These are phyloP conservation scores for Argyresthia albistria DNA, from an alignment of 2,888 invertebrate species.

Conservation along the genomic window DNA sequence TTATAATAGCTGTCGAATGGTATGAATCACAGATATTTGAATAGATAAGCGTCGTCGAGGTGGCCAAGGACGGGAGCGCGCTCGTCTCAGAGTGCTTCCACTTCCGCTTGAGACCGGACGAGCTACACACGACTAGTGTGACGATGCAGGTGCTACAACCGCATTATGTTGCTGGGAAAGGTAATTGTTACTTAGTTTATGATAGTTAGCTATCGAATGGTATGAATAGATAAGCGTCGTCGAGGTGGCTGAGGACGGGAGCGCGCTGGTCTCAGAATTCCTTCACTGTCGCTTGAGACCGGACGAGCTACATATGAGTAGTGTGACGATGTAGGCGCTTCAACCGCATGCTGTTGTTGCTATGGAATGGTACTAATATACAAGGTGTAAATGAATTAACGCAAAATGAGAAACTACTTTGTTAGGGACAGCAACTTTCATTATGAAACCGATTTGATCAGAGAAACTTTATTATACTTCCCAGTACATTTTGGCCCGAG, in stretches of 20 bases:
- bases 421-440: too few relatives aligned
- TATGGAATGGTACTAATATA: too few relatives aligned
- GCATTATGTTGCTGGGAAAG: conserved; percentile 76
- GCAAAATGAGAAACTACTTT: too few relatives aligned
- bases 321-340: conserved; percentile 77
- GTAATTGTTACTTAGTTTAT: too few relatives aligned
- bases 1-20: neutral
- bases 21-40: too few relatives aligned
- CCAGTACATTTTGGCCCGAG: too few relatives aligned
- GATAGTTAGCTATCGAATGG: neutral
- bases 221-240: conserved; percentile 27
- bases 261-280: conserved; percentile 80
- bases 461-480: too few relatives aligned
- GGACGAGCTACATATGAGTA: conserved; percentile 77
- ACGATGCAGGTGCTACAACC: conserved; percentile 77
- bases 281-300: conserved; percentile 82
- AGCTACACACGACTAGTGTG: conserved; percentile 79
- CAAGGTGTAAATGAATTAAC: too few relatives aligned
- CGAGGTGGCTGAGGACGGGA: conserved; percentile 63
- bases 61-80: conserved; percentile 68
- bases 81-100: conserved; percentile 85
- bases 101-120: conserved; percentile 77
- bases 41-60: conserved; percentile 39
- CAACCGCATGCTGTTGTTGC: conserved; percentile 75
- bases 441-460: too few relatives aligned